Percentiles rank a stretch among this genome's conserved stretches.
These are phyloP conservation scores for Sycon ciliatum DNA, from an alignment of 37 sponge, comb jelly and placozoan species.

Conservation along the genomic window DNA sequence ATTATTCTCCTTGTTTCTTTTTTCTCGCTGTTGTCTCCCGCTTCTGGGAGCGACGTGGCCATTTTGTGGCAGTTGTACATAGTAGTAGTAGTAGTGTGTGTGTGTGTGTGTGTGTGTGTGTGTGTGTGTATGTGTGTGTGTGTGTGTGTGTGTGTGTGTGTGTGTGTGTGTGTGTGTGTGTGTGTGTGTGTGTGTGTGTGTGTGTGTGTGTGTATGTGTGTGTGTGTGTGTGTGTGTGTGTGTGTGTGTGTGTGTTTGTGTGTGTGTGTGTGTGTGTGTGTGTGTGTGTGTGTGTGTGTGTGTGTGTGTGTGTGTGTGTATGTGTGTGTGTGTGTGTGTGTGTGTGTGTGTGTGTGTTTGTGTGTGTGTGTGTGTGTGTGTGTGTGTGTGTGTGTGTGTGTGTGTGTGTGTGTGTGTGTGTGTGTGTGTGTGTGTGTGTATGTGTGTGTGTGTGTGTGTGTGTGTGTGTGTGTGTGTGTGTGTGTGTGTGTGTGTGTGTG, in stretches of 20 bases:
- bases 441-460: constrained; percentile 31
- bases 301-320: constrained; percentile 36
- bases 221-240: constrained; percentile 32
- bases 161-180: constrained; percentile 43
- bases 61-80: too few relatives aligned
- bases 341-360: too few relatives aligned
- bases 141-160: constrained; percentile 39
- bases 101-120: constrained; percentile 31
- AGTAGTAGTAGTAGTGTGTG: too few relatives aligned
- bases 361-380: constrained; percentile 49
- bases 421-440: constrained; percentile 24
- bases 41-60: too few relatives aligned
- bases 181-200: constrained; percentile 36
- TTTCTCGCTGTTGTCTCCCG: too few relatives aligned
- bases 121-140: constrained; percentile 27
- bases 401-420: constrained; percentile 23
- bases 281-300: constrained; percentile 29
- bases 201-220: constrained; percentile 30
- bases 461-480: constrained; percentile 34
- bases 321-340: constrained; percentile 28
- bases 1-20: too few relatives aligned
- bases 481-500: constrained; percentile 39
- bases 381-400: constrained; percentile 39
- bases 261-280: constrained; percentile 36
- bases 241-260: constrained; percentile 28